Evolutionary conservation across 2,113 vertebrate genomes (phyloP).

Genomic region (Xyrauchen texanus): DNA sequence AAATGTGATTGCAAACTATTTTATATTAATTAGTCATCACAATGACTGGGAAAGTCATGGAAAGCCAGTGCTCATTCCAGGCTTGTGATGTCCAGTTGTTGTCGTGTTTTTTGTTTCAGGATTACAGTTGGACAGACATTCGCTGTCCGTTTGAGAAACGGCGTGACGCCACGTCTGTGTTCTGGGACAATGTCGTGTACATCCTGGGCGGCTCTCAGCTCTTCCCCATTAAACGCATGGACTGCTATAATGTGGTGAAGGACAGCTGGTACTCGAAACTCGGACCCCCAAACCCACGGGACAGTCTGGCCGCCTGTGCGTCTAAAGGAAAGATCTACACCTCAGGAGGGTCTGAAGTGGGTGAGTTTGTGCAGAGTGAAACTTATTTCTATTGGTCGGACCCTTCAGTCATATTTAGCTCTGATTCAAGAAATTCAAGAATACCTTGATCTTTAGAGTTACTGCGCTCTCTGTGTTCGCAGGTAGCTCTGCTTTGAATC

Average conservation of each 20-base stretch:
- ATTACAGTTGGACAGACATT: conserved; percentile 96
- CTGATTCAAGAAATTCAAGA: too few relatives aligned
- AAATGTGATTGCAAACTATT: too few relatives aligned
- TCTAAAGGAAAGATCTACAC: conserved; percentile 97
- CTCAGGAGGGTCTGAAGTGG: conserved; percentile 96
- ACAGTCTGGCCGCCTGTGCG: conserved; percentile 94
- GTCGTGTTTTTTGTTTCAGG: conserved; percentile 68
- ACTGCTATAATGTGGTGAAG: conserved; percentile 98
- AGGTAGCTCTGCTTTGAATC: conserved; percentile 93
- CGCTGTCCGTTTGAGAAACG: conserved; percentile 97
- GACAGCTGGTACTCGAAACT: conserved; percentile 99
- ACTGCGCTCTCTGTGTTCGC: conserved; percentile 8
- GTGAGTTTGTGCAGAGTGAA: conserved; percentile 72
- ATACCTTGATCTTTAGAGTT: too few relatives aligned
- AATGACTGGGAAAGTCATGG: too few relatives aligned
- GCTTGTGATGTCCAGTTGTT: not conserved
- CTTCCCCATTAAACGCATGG: conserved; percentile 97
- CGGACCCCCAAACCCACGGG: conserved; percentile 91
- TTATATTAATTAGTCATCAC: too few relatives aligned
- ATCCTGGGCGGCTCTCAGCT: conserved; percentile 97
- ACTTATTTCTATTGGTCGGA: too few relatives aligned
- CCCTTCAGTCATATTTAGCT: too few relatives aligned
- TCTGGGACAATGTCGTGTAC: conserved; percentile 99
- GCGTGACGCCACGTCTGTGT: conserved; percentile 90
- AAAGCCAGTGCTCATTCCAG: too few relatives aligned